Base-by-base conservation (phyloP, 2,113 vertebrate species). In the Chitala chitala region DNA sequence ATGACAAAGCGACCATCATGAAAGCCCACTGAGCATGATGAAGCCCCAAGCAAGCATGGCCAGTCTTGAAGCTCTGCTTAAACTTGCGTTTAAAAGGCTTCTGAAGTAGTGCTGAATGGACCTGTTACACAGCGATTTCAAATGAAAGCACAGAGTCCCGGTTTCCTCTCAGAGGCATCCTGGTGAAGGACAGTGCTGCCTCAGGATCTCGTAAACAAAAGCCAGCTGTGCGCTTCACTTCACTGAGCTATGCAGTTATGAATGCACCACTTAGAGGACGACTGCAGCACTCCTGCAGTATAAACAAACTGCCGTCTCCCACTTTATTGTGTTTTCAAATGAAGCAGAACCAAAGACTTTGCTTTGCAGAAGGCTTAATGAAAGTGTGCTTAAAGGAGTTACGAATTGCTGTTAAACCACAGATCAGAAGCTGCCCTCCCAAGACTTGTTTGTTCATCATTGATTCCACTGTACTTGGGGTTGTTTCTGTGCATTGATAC, bases 221-320 rank as follows among this genome's bases (percentile, higher is more conserved):
- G 54, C 61, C 38, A 69, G 36, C 48, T 75, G 77, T 75, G 69
- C 82, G 84, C 79, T 85, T 81, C 82, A 78, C 78, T 77, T 77
- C 78, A 72, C 61, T 79, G 81, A 70, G 55, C 51, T 73, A 44
- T 78, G 76, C 74, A 77, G 63, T 72, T 72, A 71, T 63, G 59
- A 65, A 20, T 24, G 31, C 54, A 71, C 51, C 64, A 75, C 76
- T 78, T 64, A 76, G 51, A 76, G 76, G 73, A 76, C 44, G 68
- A n/a, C 20, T 74, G 75, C 54, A 55, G 29, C 68, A 66, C 75
- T 80, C 82, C 40, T 42, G 55, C 65, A 78, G 75, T 84, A 76
- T 82, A 84, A 88, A 85, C 79, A 86, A 85, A 82, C 73, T 74
- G 71, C 72, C 75, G 72, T 48, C 76, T 83, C 54, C 59, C 13